Conservation (phyloP, 2,797 vertebrate species). For the Helicolenus hilgendorfi region DNA sequence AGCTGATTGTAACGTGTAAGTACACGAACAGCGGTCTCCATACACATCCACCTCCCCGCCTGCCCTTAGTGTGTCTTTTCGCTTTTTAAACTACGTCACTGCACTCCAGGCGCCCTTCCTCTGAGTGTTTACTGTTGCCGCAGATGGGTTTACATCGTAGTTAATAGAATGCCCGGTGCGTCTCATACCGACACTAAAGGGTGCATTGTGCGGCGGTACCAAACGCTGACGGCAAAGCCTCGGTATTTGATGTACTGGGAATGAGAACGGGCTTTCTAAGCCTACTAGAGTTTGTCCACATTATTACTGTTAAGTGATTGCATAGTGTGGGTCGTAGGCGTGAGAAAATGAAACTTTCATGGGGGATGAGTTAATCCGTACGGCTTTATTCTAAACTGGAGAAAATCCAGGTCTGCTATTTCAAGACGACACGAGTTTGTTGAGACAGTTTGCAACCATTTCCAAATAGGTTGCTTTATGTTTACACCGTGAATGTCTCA, state of each 20-base stretch:
- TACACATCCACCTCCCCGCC: no score
- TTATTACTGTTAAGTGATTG: not conserved
- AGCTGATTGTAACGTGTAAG: no score
- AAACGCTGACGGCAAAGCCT: not conserved
- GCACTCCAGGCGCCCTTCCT: not conserved
- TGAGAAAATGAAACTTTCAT: not conserved
- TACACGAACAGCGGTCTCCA: no score
- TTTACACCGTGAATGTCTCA: not conserved
- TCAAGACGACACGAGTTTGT: not conserved
- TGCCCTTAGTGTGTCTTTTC: not conserved
- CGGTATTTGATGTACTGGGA: not conserved
- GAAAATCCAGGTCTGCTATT: not conserved
- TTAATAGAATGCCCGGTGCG: not conserved
- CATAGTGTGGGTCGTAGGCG: not conserved
- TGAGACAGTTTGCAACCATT: not conserved
- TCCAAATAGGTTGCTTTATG: not conserved
- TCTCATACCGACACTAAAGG: not conserved
- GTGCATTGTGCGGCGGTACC: not conserved
- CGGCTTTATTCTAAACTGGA: not conserved
- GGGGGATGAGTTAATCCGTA: not conserved
- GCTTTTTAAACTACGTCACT: not conserved
- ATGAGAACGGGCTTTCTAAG: not conserved
- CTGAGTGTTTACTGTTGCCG: no score
- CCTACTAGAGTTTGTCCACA: not conserved
- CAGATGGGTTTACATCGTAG: not conserved